A percentile compares a stretch with the other conserved stretches of the same genome.
Conservation (phyloP, 1,140 invertebrate species). For the Apis cerana region DNA sequence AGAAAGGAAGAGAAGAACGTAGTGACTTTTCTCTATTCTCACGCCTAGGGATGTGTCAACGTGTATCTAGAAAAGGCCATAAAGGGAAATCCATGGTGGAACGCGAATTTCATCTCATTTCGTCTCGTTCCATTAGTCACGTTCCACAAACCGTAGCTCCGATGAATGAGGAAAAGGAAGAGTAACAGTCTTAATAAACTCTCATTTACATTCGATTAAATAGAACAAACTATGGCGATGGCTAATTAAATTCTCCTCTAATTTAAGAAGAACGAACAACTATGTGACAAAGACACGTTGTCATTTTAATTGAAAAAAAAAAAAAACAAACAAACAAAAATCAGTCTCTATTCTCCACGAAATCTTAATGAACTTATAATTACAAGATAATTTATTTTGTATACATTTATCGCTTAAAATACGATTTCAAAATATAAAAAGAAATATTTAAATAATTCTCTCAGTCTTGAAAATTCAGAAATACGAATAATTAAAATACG, state of each 20-base stretch:
- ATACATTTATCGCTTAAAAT: no score
- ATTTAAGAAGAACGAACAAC: not conserved
- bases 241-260: not conserved
- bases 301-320: not conserved
- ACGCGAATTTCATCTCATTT: slow-evolving; percentile 39
- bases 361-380: no score
- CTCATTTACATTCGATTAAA: slow-evolving; percentile 36
- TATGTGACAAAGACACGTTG: not conserved
- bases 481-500: no score
- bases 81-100: slow-evolving; percentile 34
- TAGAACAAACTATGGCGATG: not conserved
- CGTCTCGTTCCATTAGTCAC: slow-evolving; percentile 44
- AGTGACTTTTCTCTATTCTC: slow-evolving; percentile 11
- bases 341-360: no score
- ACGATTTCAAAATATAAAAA: no score
- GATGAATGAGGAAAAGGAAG: not conserved
- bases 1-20: not conserved
- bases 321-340: no score
- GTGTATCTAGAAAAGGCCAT: not conserved
- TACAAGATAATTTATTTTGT: no score
- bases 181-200: slow-evolving; percentile 15
- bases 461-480: no score
- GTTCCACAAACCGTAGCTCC: not conserved
- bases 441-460: no score
- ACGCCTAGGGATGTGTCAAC: slow-evolving; percentile 18